A percentile compares a stretch with the other conserved stretches of the same genome.
Conservation (phyloP, 2,888 invertebrate species). For the Patella depressa region DNA sequence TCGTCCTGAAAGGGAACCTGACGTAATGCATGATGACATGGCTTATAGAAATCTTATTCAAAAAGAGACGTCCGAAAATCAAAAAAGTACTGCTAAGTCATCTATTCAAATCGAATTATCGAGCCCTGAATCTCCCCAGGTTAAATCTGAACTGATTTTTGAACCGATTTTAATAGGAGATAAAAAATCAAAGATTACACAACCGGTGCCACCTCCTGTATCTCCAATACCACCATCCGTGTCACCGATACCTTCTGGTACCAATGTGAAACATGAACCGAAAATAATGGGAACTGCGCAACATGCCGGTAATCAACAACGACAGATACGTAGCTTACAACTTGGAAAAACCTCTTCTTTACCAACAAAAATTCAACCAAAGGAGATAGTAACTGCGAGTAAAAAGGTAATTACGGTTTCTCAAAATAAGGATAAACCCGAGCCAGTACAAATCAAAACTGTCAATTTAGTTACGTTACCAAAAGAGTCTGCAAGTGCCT, state of each 20-base stretch:
- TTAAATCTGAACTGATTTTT: neutral
- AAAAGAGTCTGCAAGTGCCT: neutral
- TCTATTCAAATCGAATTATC: conserved; percentile 15
- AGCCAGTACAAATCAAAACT: neutral
- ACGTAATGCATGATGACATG: conserved; percentile 47
- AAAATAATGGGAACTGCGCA: neutral
- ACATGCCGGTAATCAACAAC: neutral
- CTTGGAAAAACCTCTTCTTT: neutral
- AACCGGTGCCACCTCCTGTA: neutral
- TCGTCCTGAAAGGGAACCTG: conserved; percentile 40
- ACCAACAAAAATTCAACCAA: conserved; percentile 5
- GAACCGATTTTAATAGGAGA: neutral
- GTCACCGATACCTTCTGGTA: too few species aligned
- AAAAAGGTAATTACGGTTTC: neutral
- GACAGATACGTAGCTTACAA: neutral
- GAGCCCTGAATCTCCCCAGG: neutral
- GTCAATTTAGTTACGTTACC: neutral
- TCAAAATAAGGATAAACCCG: neutral
- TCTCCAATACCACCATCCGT: neutral
- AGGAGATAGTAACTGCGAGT: neutral
- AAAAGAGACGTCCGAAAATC: neutral
- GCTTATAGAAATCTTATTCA: conserved; percentile 28
- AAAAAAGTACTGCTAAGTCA: neutral
- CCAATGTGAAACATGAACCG: neutral
- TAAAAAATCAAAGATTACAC: neutral